Evolutionary conservation across 2,797 vertebrate species (phyloP), one percentile per base, ranked within the genome.

Genomic region (Ataeniobius toweri): DNA sequence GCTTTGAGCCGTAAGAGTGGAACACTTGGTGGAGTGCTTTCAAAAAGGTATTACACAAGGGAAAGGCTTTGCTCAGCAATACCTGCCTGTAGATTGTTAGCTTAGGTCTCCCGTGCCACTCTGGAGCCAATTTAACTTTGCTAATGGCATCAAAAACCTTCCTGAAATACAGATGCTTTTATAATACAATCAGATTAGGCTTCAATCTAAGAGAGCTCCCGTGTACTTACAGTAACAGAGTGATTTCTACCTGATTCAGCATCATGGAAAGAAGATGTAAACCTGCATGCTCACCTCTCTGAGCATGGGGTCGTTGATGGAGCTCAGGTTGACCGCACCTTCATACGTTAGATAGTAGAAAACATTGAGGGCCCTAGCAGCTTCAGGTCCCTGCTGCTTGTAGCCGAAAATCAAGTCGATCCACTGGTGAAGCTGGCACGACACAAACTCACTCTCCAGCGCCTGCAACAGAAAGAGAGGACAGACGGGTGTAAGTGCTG

Each of bases 371-470:
- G 97, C 94, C 85, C 97, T 95, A 51, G 95, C 92, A 74, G 98
- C 98, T 91, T 99, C 98, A 1, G 97, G 98, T 20, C 98, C 98
- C 94, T 98, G 97, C 88, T 99, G 98, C 82, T 99, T 99, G 92
- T 99, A 99, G 92, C 98, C 98, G 80, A 99, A 99, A 91, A 99
- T 98, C 84, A 99, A 95, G 92, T 99, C 98, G 79, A 99, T 98
- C 98, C 98, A 99, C 88, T 99, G 98, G 94, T 99, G 98, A 83
- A 99, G 97, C 92, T 99, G 98, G 93, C 98, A 99, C 78, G 98
- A 99, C 88, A 99, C 98, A 94, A 99, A 99, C 91, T 99, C 98
- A 76, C 98, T 99, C 93, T 99, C 98, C 85, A 99, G 93, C 0
- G 98, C 98, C 98, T 99, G 86, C 2, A 67, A 83, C 75, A 24